A percentile compares a stretch with the other conserved stretches of the same genome.
Evolutionary conservation across 92 coral and sea anemone genomes (phyloP).

Genomic region (Umimayanthus kanabou): DNA sequence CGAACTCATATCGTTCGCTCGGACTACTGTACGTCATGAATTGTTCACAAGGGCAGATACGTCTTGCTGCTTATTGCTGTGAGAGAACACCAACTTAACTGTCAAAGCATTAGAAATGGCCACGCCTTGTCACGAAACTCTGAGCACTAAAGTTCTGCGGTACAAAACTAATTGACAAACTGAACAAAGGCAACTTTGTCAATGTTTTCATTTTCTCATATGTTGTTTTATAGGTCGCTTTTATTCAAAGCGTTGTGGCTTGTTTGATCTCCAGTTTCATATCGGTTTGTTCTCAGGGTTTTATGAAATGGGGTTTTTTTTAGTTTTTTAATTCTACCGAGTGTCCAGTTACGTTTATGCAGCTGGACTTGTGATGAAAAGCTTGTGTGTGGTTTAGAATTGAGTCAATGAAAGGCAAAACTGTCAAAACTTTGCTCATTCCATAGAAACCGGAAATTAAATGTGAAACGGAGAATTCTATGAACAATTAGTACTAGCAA

Average conservation of each 20-base stretch:
- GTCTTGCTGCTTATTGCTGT: neutral
- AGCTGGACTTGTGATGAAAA: neutral
- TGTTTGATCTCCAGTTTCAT: neutral
- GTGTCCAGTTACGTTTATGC: neutral
- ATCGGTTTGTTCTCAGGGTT: neutral
- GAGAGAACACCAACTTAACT: neutral
- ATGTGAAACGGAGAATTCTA: neutral
- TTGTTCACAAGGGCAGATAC: neutral
- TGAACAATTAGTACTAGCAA: neutral
- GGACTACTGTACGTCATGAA: neutral
- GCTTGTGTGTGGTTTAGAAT: neutral
- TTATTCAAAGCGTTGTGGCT: neutral
- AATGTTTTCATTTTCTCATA: neutral
- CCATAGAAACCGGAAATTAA: neutral
- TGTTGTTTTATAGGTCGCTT: neutral
- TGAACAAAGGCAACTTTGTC: neutral
- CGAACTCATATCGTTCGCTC: neutral
- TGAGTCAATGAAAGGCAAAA: neutral
- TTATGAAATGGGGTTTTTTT: neutral
- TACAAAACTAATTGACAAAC: neutral
- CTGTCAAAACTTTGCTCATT: neutral
- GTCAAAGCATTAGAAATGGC: too few species aligned
- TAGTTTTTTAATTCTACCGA: neutral
- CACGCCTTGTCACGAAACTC: conserved; percentile 21
- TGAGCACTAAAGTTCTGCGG: neutral